Conservation (phyloP, 2,113 vertebrate genomes). For the Ctenomys sociabilis region DNA sequence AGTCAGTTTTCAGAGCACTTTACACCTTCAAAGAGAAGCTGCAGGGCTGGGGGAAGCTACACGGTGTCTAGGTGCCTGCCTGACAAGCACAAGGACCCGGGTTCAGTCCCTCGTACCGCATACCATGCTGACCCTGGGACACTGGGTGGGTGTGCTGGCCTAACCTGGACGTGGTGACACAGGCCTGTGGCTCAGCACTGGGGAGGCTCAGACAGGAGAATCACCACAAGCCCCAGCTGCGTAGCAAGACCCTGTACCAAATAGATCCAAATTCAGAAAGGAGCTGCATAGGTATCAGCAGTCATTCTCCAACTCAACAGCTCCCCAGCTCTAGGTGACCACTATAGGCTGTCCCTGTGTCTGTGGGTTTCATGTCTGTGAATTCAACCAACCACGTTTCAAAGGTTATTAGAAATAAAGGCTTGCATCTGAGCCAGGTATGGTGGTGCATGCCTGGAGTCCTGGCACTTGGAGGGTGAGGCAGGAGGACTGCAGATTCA, state of each 20-base stretch:
- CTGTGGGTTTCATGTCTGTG: not conserved
- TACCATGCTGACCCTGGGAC: too few species aligned
- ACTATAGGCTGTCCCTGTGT: too few species aligned
- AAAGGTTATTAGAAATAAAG: not conserved
- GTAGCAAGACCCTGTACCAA: too few species aligned
- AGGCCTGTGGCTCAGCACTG: too few species aligned
- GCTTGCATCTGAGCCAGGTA: not conserved
- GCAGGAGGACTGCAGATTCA: not conserved
- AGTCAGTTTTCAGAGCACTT: not conserved
- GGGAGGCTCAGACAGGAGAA: too few species aligned
- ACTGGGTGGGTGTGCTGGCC: too few species aligned
- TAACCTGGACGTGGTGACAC: too few species aligned
- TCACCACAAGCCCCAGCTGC: too few species aligned
- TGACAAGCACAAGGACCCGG: too few species aligned
- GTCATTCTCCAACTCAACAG: not conserved
- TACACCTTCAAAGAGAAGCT: not conserved
- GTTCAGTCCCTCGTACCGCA: too few species aligned
- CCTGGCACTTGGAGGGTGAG: not conserved
- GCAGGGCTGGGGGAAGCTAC: too few species aligned
- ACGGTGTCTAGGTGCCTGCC: too few species aligned
- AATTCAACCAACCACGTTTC: not conserved
- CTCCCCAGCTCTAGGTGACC: not conserved
- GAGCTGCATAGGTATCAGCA: not conserved
- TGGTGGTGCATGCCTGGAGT: not conserved
- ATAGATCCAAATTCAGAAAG: not conserved